Conservation (phyloP, 2,113 vertebrate genomes). For the Forbesichthys papilliferus region DNA sequence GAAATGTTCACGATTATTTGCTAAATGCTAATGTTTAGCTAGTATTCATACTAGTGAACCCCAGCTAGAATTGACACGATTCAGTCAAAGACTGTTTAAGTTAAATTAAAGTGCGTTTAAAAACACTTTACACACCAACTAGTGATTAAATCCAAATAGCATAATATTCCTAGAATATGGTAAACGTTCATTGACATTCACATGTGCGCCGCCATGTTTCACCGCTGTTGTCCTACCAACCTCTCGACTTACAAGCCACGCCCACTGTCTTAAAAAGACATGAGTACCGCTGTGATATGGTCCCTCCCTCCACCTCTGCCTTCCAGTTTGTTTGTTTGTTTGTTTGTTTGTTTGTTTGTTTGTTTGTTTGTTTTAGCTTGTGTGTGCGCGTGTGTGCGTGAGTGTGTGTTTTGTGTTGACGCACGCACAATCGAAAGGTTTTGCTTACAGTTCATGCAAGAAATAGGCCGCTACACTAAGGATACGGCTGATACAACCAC, state of each 20-base stretch:
- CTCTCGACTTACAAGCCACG: background rate
- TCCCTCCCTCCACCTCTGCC: no score
- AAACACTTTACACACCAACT: background rate
- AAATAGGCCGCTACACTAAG: no score
- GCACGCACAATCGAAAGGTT: no score
- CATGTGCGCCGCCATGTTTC: conserved; percentile 71
- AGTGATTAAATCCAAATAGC: background rate
- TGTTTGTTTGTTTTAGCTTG: no score
- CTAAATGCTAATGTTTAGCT: conserved; percentile 37
- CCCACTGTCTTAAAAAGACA: background rate
- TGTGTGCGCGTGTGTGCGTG: no score
- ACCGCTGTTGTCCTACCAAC: background rate
- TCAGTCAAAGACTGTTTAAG: background rate
- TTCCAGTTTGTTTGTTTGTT: no score
- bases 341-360: no score
- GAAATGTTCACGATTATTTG: background rate
- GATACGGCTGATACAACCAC: no score
- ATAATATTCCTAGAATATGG: background rate
- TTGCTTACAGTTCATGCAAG: no score
- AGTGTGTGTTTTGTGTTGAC: no score
- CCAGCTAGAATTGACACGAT: background rate
- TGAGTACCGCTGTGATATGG: no score
- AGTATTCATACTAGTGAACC: background rate
- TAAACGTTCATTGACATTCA: conserved; percentile 67
- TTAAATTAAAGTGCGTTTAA: background rate